Evolutionary conservation across 2,113 vertebrate genomes (phyloP).

Genomic region (Phrynosoma blainvillii): DNA sequence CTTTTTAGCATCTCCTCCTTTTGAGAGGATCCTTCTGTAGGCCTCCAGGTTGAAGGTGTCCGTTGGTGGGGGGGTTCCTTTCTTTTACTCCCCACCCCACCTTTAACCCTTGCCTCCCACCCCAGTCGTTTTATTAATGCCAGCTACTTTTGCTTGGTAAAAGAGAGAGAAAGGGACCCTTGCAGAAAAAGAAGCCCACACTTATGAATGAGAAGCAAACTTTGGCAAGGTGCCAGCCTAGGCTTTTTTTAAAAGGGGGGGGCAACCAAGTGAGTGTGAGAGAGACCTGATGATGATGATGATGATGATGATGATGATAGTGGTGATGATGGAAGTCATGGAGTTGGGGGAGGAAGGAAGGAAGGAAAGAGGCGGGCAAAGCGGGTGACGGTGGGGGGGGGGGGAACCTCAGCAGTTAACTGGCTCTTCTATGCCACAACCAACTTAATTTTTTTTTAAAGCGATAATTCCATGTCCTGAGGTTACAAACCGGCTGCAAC

Average conservation of each 20-base stretch:
- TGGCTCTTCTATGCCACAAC: conserved; percentile 57
- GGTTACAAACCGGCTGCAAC: conserved; percentile 88
- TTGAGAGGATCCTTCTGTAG: not conserved
- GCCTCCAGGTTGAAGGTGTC: not conserved
- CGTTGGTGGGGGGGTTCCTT: not conserved
- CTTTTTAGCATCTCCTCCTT: too few species aligned
- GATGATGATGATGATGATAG: not conserved
- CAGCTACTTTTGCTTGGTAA: conserved; percentile 64
- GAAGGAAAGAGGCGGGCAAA: conserved; percentile 17
- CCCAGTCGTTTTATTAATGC: not conserved
- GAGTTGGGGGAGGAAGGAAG: conserved; percentile 12
- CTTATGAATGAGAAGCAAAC: conserved; percentile 75
- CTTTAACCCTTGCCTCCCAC: not conserved
- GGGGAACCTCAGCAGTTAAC: conserved; percentile 14
- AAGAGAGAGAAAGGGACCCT: conserved; percentile 42
- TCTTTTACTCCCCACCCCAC: too few species aligned
- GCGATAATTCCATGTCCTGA: conserved; percentile 76
- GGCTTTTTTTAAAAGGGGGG: conserved; percentile 16
- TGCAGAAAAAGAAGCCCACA: conserved; percentile 53
- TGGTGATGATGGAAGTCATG: too few species aligned
- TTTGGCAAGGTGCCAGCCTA: conserved; percentile 74
- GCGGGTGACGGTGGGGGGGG: conserved; percentile 33
- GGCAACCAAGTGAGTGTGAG: not conserved
- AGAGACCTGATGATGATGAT: conserved; percentile 11
- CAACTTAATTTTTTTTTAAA: conserved; percentile 64